phyloP scores from a whole-genome alignment of 2,797 vertebrate genomes.

The Manis crassicaudata region DNA sequence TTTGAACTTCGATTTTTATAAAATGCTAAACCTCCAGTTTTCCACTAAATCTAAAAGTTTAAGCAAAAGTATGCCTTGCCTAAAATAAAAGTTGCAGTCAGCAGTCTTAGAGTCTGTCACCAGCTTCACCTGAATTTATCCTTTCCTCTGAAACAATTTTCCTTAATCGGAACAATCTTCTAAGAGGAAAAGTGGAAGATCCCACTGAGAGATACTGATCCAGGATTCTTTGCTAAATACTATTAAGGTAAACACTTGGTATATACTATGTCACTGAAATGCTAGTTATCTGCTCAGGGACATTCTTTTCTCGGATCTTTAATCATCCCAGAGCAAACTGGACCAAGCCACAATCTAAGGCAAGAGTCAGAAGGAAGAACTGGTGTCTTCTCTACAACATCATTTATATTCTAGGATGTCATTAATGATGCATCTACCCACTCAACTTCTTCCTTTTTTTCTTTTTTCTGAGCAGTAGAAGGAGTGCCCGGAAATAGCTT shows the following conservation, averaged over 20 bases:
- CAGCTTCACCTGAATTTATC: neutral
- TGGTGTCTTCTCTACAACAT: neutral
- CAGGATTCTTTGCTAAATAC: neutral
- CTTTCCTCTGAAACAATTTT: conserved; percentile 22
- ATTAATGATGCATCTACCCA: neutral
- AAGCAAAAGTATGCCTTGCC: neutral
- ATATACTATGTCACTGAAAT: neutral
- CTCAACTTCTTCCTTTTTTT: neutral
- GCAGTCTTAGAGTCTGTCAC: neutral
- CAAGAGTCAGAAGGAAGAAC: neutral
- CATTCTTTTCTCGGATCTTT: neutral
- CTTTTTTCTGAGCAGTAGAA: neutral
- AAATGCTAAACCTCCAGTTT: conserved; percentile 40
- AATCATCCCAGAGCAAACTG: neutral
- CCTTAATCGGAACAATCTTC: conserved; percentile 16
- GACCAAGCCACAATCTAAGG: neutral
- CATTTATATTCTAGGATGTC: neutral
- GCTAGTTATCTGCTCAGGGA: neutral
- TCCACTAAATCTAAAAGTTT: conserved; percentile 47
- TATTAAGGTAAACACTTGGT: conserved; percentile 34
- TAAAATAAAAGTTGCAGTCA: conserved; percentile 40
- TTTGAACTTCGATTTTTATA: conserved; percentile 61
- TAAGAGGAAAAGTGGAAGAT: conserved; percentile 8
- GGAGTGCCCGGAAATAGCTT: neutral
- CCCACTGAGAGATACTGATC: neutral